Evolutionary conservation across 2,113 vertebrate species (phyloP).

Genomic region (Calidris pugnax): DNA sequence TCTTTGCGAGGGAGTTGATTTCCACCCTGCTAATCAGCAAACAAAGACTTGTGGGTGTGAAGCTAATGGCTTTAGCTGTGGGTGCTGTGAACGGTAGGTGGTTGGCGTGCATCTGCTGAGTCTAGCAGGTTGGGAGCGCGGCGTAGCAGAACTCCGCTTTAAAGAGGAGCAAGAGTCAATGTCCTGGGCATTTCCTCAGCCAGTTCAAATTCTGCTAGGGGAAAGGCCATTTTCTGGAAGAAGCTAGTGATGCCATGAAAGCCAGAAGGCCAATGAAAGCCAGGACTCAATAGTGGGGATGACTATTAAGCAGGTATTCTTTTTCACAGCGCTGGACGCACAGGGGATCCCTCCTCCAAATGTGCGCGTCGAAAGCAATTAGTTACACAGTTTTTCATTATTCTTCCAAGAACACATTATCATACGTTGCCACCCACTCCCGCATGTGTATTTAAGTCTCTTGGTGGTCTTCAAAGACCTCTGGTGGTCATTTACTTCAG

Average conservation of each 20-base stretch:
- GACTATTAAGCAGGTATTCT: no score
- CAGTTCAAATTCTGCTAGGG: background rate
- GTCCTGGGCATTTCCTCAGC: background rate
- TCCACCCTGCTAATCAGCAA: conserved; percentile 17
- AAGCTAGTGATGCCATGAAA: background rate
- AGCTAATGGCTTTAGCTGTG: background rate
- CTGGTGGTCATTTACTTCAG: no score
- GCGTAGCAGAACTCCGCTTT: rapidly evolving
- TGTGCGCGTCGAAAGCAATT: no score
- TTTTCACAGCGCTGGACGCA: no score
- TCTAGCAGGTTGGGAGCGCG: background rate
- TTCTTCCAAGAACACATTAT: no score
- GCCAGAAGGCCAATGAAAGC: no score
- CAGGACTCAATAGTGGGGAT: no score
- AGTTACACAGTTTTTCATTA: no score
- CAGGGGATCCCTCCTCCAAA: no score
- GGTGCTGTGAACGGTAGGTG: background rate
- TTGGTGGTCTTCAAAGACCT: no score
- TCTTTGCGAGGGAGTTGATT: background rate
- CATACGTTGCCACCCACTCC: no score
- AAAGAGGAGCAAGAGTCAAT: background rate
- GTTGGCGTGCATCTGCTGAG: rapidly evolving
- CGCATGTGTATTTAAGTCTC: no score
- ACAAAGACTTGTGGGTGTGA: conserved; percentile 22
- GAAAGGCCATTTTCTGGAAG: background rate